Conservation (phyloP, 2,888 invertebrate genomes). For the Eueremaeus valkanovi region DNA sequence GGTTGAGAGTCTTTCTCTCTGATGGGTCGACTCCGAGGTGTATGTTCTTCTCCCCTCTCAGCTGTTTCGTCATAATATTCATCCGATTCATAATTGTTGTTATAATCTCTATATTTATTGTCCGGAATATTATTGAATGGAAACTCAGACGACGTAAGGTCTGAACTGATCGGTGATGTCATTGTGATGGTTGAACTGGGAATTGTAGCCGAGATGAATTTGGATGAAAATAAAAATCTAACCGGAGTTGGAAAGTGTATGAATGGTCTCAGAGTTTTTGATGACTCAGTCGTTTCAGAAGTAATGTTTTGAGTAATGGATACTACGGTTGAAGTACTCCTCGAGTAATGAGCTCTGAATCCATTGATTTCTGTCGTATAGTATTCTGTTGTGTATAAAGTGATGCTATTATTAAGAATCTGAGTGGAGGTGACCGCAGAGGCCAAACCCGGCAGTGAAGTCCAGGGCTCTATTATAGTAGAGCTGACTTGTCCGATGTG, state of each 20-base stretch:
- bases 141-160: not conserved
- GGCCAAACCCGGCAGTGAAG: constrained; percentile 42
- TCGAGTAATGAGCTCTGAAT: constrained; percentile 40
- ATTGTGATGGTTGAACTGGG: not conserved
- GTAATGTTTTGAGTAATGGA: too few relatives aligned
- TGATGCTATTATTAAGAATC: constrained; percentile 42
- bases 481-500: constrained; percentile 46
- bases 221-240: constrained; percentile 36
- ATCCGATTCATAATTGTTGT: constrained; percentile 44
- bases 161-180: not conserved
- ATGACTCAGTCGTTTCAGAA: not conserved
- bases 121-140: constrained; percentile 40
- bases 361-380: constrained; percentile 46
- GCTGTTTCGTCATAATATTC: constrained; percentile 43
- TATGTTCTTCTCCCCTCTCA: constrained; percentile 10
- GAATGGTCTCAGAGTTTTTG: constrained; percentile 53
- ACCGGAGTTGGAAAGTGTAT: constrained; percentile 63
- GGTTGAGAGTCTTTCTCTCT: constrained; percentile 40
- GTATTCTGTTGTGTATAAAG: constrained; percentile 46
- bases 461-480: constrained; percentile 31
- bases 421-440: constrained; percentile 45
- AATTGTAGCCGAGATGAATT: not conserved
- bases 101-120: constrained; percentile 42
- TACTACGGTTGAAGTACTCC: constrained; percentile 38
- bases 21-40: constrained; percentile 35